Evolutionary conservation across 2,888 invertebrate genomes (phyloP), one percentile per base, ranked within the genome.

Genomic region (Dicyrtomina minuta): DNA sequence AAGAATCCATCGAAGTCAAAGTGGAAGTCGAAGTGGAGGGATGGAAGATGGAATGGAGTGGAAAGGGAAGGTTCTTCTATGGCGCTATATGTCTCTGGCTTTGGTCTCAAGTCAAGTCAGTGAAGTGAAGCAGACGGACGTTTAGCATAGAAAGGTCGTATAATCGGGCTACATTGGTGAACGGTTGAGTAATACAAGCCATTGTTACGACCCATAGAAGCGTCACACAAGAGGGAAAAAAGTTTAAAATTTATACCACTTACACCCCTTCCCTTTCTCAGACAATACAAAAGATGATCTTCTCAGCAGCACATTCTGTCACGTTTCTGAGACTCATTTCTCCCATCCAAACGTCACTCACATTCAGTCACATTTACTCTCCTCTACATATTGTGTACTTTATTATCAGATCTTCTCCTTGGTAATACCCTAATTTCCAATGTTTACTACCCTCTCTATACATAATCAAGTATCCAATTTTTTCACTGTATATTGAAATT

Each of bases 71-170:
- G 33, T 33, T 33, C n/a, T n/a, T n/a, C n/a, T n/a, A n/a, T n/a
- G n/a, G n/a, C n/a, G n/a, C n/a, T n/a, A n/a, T n/a, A n/a, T n/a
- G n/a, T n/a, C n/a, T n/a, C n/a, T 33, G 33, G 33, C 8, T 33
- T 33, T 3, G 33, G 33, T 33, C 33, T 33, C 33, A 33, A 33
- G 33, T 33, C 43, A 55, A 56, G 27, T 53, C 60, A 68, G 70
- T 70, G 62, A 70, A 66, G 70, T 65, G 68, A 72, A 61, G 64
- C 70, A 68, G 70, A 72, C 70, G 70, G 56, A 69, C 60, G 53
- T 44, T 64, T 60, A 65, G 64, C 55, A 72, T 33, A 68, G 53
- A 65, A 70, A 68, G 58, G 66, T 68, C 67, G 68, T 60, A 60
- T 68, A 60, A 71, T 71, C 68, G 56, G 46, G 27, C 24, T 61